Base-by-base conservation (phyloP, 1,140 invertebrate genomes). In the Schlechtendalia chinensis region DNA sequence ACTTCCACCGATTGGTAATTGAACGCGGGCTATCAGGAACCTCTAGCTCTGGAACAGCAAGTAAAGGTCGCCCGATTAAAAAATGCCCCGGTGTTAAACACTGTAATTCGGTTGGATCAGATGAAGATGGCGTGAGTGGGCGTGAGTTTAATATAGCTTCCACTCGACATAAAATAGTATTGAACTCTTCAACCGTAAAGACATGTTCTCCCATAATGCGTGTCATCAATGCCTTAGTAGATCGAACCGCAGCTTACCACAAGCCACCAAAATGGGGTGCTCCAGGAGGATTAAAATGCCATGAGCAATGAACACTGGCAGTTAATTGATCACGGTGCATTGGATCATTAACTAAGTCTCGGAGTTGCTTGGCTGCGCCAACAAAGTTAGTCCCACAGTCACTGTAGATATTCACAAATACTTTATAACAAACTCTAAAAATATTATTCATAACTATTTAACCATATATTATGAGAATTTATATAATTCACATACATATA, bases 181-280 rank as follows among this genome's bases (percentile, higher is more conserved):
- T 50, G 2, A 86, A 80, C 81, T 86, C 84, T 75, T 86, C 84
- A 82, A 82, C 83, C 0, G 83, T 83, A 65, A 85, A 74, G 14
- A 81, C 67, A 56, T 72, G 82, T 39, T 58, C 47, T 39, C 83
- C 84, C 58, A 85, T 19, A 32, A 83, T 83, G n/a, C 83, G 81
- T 12, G 80, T 79, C 32, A 87, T 80, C 81, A 85, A 84, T 5
- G 11, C 0, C 17, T 61, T 61, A 0, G 84, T 81, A 3, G 83
- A 84, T 59, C 85, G 83, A 5, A 86, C 83, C 16, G 83, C 81
- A 63, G 82, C 80, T 82, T 87, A 85, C 84, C 85, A 86, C 14
- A 84, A 53, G 11, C 85, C 86, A 17, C 85, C 85, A 22, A 85
- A 83, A 67, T 86, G 83, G 2, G 85, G 84, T 10, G 82, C 82